Conservation (phyloP, 2,797 vertebrate species). For the Fringilla coelebs region DNA sequence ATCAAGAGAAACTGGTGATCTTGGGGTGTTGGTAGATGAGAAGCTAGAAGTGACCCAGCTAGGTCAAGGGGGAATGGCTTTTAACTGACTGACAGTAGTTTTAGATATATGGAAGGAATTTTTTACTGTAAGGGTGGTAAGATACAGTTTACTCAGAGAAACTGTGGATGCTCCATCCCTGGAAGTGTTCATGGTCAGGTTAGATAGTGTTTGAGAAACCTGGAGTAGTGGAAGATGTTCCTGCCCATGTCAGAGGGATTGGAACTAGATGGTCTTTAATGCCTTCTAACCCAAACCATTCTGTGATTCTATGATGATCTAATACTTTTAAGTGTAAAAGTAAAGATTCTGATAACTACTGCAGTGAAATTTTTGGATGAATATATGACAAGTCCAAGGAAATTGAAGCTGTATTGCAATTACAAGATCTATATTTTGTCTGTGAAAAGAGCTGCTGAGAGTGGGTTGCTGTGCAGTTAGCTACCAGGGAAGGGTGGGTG, state of each 20-base stretch:
- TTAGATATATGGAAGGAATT: background rate
- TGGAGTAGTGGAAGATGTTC: background rate
- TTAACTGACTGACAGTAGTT: background rate
- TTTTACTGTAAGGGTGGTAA: background rate
- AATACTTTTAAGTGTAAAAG: background rate
- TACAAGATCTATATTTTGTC: background rate
- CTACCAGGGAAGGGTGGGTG: background rate
- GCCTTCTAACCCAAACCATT: background rate
- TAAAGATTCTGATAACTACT: background rate
- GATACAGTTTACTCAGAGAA: background rate
- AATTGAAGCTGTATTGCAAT: background rate
- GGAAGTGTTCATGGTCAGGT: background rate
- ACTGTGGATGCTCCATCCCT: background rate
- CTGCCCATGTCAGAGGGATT: background rate
- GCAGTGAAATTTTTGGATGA: background rate
- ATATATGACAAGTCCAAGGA: background rate
- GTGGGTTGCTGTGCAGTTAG: background rate
- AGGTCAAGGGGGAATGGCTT: background rate
- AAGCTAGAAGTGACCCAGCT: rapidly evolving
- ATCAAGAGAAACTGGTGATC: background rate
- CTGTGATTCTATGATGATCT: background rate
- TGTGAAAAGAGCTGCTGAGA: background rate
- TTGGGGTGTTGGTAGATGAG: background rate
- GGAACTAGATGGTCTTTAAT: background rate
- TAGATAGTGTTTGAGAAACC: background rate